Base-by-base conservation (phyloP, 1,140 invertebrate species). In the Luehdorfia chinensis region DNA sequence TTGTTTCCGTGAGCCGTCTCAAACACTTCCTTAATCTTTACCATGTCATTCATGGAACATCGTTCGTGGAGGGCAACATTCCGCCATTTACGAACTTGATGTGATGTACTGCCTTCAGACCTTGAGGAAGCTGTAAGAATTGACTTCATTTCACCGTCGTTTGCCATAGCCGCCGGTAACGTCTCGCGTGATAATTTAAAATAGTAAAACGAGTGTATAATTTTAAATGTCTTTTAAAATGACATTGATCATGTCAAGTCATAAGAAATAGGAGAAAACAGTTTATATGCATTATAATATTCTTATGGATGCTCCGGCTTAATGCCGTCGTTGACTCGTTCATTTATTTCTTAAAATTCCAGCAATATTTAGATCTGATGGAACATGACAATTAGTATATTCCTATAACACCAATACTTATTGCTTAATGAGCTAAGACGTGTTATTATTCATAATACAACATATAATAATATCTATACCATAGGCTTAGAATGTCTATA, bases 61-160 rank as follows among this genome's bases (percentile, higher is more conserved):
- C 79, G 67, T 11, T 84, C 83, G 25, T 86, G 79, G 4, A 86
- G 63, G 1, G 74, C 60, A 0, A 55, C 63, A 34, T 86, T 86
- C 8, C 65, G 53, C 69, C 67, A 80, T 2, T 63, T 16, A 6
- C 62, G 56, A 6, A 64, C 50, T 4, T 55, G 14, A 0, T 58
- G 59, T 0, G 56, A 52, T 2, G 75, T 70, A 41, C 69, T 78
- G 6, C 50, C 64, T 21, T 78, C 75, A 1, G 75, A 72, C 32
- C 63, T 71, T 0, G 75, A 69, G 3, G 72, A 78, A 41, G 73
- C 23, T 4, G 68, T 65, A 54, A 81, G 64, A 14, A 78, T 25
- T 5, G 74, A 76, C 37, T 65, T 69, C 2, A 71, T 59, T 34
- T 84, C 77, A 33, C 59, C 62, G 21, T 73, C 66, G 21, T 75